phyloP scores from a whole-genome alignment of 2,797 vertebrate species.

The Iguana delicatissima region DNA sequence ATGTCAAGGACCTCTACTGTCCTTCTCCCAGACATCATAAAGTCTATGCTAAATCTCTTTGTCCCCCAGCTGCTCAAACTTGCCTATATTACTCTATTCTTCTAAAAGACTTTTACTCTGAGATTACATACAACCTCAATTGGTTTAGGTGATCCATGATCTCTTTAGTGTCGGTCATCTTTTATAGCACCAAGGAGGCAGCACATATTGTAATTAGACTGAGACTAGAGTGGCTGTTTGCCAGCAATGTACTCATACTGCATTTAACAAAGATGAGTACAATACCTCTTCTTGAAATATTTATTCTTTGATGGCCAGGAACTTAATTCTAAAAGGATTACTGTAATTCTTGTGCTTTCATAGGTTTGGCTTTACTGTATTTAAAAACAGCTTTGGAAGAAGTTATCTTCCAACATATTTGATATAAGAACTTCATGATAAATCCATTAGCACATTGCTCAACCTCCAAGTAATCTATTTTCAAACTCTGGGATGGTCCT shows the following conservation, averaged over 20 bases:
- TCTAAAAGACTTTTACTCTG: conserved; percentile 29
- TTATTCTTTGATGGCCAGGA: conserved; percentile 44
- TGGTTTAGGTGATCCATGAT: conserved; percentile 40
- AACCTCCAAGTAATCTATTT: not conserved
- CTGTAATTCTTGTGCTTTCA: conserved; percentile 24
- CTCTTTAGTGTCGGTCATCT: conserved; percentile 20
- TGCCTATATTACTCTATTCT: conserved; percentile 11
- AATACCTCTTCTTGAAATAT: conserved; percentile 44
- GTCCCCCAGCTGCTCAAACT: conserved; percentile 15
- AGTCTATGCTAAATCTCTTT: not conserved
- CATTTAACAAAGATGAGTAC: conserved; percentile 53
- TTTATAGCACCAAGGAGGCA: conserved; percentile 34
- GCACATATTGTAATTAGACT: conserved; percentile 29
- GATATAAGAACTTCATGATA: conserved; percentile 25
- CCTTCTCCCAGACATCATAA: conserved; percentile 12
- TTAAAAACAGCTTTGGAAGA: conserved; percentile 35
- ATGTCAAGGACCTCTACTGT: accelerated
- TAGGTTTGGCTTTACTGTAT: conserved; percentile 13
- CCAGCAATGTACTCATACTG: conserved; percentile 56
- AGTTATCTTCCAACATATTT: conserved; percentile 21
- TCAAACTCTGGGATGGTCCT: not conserved
- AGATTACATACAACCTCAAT: conserved; percentile 36
- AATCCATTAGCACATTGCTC: conserved; percentile 47
- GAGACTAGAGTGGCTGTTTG: conserved; percentile 33
- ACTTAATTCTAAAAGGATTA: not conserved